Base-by-base conservation (phyloP, 2,113 vertebrate species). In the Physeter macrocephalus region DNA sequence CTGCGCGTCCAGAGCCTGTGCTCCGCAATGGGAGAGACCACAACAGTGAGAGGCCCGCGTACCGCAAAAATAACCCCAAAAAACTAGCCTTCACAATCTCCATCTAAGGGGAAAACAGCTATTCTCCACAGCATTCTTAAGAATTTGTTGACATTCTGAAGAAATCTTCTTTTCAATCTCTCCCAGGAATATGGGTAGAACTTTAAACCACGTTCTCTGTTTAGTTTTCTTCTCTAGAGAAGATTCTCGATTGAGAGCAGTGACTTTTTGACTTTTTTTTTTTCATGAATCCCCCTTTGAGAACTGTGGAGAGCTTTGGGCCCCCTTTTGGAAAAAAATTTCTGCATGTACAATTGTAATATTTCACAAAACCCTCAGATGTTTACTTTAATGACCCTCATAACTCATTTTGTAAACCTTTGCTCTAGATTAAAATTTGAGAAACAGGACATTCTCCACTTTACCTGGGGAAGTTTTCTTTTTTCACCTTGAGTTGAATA, bases 381-480 rank as follows among this genome's bases (percentile, higher is more conserved):
- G 3, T 92, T 90, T 94, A 20, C n/a, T 54, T 80, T 84, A 52
- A 41, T 62, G 10, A 8, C 8, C 0, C 0, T 86, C 75, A 17
- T 43, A 14, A 3, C 10, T 85, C 27, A 21, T 10, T 86, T 85
- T 69, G 52, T 54, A 95, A 62, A 57, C 15, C 3, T 90, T 86
- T 92, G 64, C 29, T 57, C 10, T 61, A 92, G 34, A 77, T 75
- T 85, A 89, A 95, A 74, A 52, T 43, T 77, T 41, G 0, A 95
- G 34, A 88, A 75, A 67, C 25, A 18, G 18, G 27, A 25, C 27
- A 89, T 64, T 85, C 13, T 88, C 2, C 21, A 64, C 6, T 85
- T 74, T 89, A 75, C 77, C 59, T 81, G 36, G 15, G 43, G 27
- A 18, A 3, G 54, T 8, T 92, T 36, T 41, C 15, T 59, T 69